Evolutionary conservation across 2,888 invertebrate species (phyloP).

Genomic region (Coremacera marginata): DNA sequence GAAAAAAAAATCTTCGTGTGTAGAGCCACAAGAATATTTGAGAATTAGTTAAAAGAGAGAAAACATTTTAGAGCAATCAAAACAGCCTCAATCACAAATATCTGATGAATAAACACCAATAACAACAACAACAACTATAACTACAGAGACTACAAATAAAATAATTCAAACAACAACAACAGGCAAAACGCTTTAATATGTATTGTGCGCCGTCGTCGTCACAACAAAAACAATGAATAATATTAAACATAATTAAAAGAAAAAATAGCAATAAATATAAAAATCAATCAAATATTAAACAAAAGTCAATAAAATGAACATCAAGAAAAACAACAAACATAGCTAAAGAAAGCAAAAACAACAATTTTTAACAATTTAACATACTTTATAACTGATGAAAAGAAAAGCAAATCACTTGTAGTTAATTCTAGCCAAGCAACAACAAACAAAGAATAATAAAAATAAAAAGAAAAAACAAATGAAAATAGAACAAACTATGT

Average conservation of each 20-base stretch:
- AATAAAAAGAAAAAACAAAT: constrained; percentile 33
- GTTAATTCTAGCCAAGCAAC: constrained; percentile 27
- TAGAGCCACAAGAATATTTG: constrained; percentile 18
- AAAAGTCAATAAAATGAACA: neutral
- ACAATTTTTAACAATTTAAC: neutral
- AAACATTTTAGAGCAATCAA: constrained; percentile 6
- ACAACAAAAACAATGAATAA: neutral
- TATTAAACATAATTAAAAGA: neutral
- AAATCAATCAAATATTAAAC: constrained; percentile 36
- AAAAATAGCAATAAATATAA: neutral
- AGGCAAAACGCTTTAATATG: neutral
- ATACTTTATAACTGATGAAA: neutral
- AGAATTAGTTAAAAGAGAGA: constrained; percentile 14
- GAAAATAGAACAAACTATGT: constrained; percentile 16
- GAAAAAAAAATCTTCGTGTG: constrained; percentile 11
- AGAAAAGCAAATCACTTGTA: constrained; percentile 31
- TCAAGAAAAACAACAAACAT: neutral
- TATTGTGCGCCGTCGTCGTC: neutral
- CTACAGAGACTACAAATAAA: constrained; percentile 9
- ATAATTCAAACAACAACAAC: neutral
- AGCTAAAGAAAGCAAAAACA: constrained; percentile 42
- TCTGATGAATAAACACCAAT: constrained; percentile 41
- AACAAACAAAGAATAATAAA: constrained; percentile 15
- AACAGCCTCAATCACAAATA: constrained; percentile 40
- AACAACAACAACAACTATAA: constrained; percentile 26